These are phyloP conservation scores for Actinernus sp. DNA, from an alignment of 92 coral and sea anemone species.

Conservation along the genomic window DNA sequence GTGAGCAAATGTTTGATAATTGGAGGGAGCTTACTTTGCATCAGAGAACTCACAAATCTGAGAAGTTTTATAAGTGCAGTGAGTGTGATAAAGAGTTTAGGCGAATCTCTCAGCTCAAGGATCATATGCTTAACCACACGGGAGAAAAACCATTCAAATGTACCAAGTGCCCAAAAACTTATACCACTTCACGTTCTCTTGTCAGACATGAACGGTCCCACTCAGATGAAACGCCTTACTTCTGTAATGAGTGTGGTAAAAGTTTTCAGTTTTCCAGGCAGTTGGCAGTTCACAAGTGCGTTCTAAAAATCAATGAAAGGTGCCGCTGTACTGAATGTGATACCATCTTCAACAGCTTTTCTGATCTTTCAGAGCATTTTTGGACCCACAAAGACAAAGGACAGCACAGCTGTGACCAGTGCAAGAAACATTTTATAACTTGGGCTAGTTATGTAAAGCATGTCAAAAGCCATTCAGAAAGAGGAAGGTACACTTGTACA, in stretches of 20 bases:
- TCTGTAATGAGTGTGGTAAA: constrained; percentile 42
- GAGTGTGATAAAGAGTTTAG: constrained; percentile 54
- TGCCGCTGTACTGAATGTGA: constrained; percentile 45
- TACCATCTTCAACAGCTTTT: constrained; percentile 12
- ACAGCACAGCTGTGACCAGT: constrained; percentile 11
- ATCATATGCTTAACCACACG: constrained; percentile 40
- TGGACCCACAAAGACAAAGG: constrained; percentile 26
- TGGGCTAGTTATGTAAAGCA: constrained; percentile 31
- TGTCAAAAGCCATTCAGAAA: constrained; percentile 18
- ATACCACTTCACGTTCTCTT: constrained; percentile 38
- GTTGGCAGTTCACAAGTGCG: constrained; percentile 24
- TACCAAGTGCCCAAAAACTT: constrained; percentile 52
- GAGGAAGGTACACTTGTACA: constrained; percentile 8
- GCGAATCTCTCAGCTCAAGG: constrained; percentile 38
- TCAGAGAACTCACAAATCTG: constrained; percentile 55
- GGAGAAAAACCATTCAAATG: constrained; percentile 43
- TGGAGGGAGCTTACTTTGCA: constrained; percentile 23
- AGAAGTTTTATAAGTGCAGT: constrained; percentile 35
- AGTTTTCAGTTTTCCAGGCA: constrained; percentile 34
- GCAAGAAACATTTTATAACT: constrained; percentile 13
- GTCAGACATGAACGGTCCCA: constrained; percentile 57
- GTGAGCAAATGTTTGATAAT: constrained; percentile 29
- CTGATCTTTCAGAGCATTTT: constrained; percentile 6
- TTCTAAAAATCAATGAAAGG: constrained; percentile 18
- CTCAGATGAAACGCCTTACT: constrained; percentile 33